Percentiles rank a stretch among this genome's conserved stretches.
Evolutionary conservation across 2,888 invertebrate genomes (phyloP).

Genomic region (Epirrhoe tristata): DNA sequence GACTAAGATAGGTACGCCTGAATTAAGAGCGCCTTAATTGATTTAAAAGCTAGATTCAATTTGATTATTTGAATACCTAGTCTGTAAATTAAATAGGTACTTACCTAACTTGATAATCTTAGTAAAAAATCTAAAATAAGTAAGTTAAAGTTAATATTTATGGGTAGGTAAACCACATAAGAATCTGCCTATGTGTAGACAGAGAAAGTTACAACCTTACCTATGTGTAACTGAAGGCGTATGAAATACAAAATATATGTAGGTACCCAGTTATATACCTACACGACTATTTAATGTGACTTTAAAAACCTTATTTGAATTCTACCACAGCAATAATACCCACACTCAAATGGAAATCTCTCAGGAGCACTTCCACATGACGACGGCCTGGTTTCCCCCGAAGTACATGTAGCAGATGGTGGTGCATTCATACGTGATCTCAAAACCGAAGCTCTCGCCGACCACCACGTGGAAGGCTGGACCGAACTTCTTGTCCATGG

Average conservation of each 20-base stretch:
- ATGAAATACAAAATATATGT: too few relatives aligned
- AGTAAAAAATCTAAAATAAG: conserved; percentile 15
- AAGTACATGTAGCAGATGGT: conserved; percentile 95
- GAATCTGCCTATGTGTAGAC: too few relatives aligned
- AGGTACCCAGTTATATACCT: too few relatives aligned
- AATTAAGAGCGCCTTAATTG: background rate
- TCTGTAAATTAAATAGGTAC: background rate
- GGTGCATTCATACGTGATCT: conserved; percentile 95
- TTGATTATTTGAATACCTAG: background rate
- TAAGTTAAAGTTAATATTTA: background rate
- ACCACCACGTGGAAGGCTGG: conserved; percentile 98
- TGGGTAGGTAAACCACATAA: too few relatives aligned
- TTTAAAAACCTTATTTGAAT: background rate
- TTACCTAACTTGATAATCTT: conserved; percentile 20
- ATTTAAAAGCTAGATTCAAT: background rate
- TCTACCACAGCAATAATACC: conserved; percentile 5
- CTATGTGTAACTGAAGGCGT: too few relatives aligned
- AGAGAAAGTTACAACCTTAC: too few relatives aligned
- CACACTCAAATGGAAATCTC: conserved; percentile 13
- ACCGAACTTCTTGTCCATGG: conserved; percentile 98
- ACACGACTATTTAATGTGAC: too few relatives aligned
- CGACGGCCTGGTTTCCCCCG: conserved; percentile 95
- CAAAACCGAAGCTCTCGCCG: conserved; percentile 97
- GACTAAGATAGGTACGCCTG: conserved; percentile 11
- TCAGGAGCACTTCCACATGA: conserved; percentile 95